These are phyloP conservation scores for Chaenogobius annularis DNA, from an alignment of 2,113 vertebrate species.

Conservation along the genomic window DNA sequence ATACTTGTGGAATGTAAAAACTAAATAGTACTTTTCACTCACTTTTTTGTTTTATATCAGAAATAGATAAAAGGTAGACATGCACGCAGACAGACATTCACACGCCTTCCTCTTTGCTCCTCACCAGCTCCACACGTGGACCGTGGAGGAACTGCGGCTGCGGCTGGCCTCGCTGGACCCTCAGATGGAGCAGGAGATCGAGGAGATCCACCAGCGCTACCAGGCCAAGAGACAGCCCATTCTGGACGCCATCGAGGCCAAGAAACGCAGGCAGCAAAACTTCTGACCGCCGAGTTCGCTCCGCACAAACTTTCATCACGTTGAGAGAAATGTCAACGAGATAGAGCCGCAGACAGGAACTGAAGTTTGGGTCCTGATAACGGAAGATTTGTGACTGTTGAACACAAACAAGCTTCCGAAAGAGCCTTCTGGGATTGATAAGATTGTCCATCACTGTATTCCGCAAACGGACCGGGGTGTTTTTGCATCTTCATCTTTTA, in stretches of 20 bases:
- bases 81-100: neutral
- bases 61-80: no score
- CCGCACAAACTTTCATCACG: neutral
- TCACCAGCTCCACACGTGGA: constrained; percentile 85
- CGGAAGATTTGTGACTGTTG: constrained; percentile 10
- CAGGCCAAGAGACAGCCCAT: constrained; percentile 92
- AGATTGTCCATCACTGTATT: constrained; percentile 2
- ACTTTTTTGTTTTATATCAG: no score
- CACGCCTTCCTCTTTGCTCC: neutral
- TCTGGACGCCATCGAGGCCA: constrained; percentile 91
- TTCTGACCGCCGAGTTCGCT: constrained; percentile 70
- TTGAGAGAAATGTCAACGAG: neutral
- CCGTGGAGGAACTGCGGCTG: constrained; percentile 86
- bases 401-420: constrained; percentile 13
- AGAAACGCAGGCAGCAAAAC: constrained; percentile 90
- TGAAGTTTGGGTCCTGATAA: neutral
- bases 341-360: neutral
- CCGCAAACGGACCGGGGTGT: neutral
- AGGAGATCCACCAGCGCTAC: constrained; percentile 93
- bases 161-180: constrained; percentile 87
- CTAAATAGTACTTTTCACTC: no score
- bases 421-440: neutral
- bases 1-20: no score
- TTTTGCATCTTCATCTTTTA: neutral
- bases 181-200: constrained; percentile 97